Evolutionary conservation across 2,113 vertebrate species (phyloP), one percentile per base, ranked within the genome.

Genomic region (Helogale parvula): DNA sequence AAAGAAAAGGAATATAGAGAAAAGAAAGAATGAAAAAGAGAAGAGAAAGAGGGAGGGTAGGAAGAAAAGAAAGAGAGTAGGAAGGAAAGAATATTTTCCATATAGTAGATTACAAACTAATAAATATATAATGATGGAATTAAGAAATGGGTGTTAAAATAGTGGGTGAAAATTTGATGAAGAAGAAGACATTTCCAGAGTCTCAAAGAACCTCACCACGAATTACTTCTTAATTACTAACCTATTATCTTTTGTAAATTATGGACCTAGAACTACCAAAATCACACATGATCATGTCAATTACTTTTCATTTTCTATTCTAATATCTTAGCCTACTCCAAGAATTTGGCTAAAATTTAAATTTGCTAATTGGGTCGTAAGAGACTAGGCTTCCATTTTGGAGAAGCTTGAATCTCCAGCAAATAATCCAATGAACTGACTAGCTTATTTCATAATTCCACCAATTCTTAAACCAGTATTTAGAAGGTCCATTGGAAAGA

Each of bases 381-480:
- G 33, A 95, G n/a, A 71, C n/a, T 47, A 76, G 29, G 14, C 31
- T 93, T 96, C 45, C 3, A 41, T 66, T 93, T 41, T 88, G 65
- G 31, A 88, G 35, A 80, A 50, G 38, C 12, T 38, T 60, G 66
- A 60, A 35, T 21, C 29, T 90, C 69, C 74, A 33, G 79, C 27
- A 90, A 95, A 47, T 88, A 91, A 79, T 88, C 45, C 66, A 79
- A 83, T 77, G 25, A 97, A 81, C 25, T 60, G 33, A 77, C n/a
- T 76, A 85, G 77, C 71, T 3, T 4, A 74, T 35, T 77, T 89
- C 3, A n/a, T 76, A 89, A 90, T 54, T 35, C n/a, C 33, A 71
- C 13, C 52, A 88, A 25, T 52, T 95, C 31, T 52, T 52, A 79
- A 79, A 12, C 5, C 45, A 92, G 45, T 29, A 79, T 88, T 88